phyloP scores from a whole-genome alignment of 2,113 vertebrate species.

The Takifugu bimaculatus region DNA sequence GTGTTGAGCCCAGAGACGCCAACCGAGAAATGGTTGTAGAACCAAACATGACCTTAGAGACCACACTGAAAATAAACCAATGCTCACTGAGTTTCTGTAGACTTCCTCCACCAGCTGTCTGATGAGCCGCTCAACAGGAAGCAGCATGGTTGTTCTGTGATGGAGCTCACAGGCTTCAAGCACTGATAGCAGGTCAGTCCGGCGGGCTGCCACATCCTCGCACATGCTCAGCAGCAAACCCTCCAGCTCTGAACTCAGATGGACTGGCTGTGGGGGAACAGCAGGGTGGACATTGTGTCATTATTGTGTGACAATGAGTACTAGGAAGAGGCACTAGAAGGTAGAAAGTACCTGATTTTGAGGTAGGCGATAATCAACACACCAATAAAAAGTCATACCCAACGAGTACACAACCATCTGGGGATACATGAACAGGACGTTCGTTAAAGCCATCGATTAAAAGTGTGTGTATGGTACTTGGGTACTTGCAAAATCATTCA shows the following conservation, averaged over 20 bases:
- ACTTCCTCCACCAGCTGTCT: conserved; percentile 76
- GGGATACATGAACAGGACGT: conserved; percentile 14
- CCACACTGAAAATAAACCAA: background rate
- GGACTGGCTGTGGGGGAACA: conserved; percentile 71
- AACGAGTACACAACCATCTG: conserved; percentile 85
- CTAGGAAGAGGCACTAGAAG: background rate
- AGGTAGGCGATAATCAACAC: conserved; percentile 83
- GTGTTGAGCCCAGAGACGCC: conserved; percentile 14
- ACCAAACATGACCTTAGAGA: background rate
- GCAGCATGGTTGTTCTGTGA: conserved; percentile 63
- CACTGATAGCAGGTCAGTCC: conserved; percentile 72
- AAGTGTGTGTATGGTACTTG: too few species aligned
- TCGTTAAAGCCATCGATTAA: too few species aligned
- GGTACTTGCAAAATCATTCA: too few species aligned
- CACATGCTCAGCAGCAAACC: conserved; percentile 82
- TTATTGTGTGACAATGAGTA: background rate
- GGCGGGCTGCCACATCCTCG: conserved; percentile 75
- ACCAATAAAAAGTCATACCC: conserved; percentile 91
- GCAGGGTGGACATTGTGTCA: background rate
- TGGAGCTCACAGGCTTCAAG: conserved; percentile 75
- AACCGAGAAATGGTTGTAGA: background rate
- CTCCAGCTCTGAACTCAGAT: conserved; percentile 76
- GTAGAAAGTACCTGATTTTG: conserved; percentile 77
- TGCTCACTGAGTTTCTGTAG: conserved; percentile 64
- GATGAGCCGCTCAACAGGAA: conserved; percentile 67